These are phyloP conservation scores for Phenganax marumi DNA, from an alignment of 92 coral and sea anemone species.

Conservation along the genomic window DNA sequence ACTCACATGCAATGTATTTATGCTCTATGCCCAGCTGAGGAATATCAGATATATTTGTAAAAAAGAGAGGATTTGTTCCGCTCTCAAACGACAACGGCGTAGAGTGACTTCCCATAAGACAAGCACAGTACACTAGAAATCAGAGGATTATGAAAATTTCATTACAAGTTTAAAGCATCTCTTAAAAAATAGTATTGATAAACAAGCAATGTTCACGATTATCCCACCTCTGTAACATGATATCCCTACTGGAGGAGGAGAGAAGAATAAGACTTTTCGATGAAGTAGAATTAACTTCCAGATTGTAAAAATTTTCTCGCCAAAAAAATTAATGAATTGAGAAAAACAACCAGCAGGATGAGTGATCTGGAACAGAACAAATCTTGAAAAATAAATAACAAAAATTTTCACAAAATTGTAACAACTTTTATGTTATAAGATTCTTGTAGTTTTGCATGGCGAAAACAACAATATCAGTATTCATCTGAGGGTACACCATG, in stretches of 20 bases:
- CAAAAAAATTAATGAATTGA: slow-evolving; percentile 92
- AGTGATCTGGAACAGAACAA: slow-evolving; percentile 63
- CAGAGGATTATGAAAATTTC: not conserved
- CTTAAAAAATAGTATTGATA: not conserved
- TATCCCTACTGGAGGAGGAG: slow-evolving; percentile 97
- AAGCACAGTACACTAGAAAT: slow-evolving; percentile 88
- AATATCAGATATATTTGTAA: slow-evolving; percentile 92
- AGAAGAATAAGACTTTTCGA: slow-evolving; percentile 86
- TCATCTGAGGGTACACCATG: too few species aligned
- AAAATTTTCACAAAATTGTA: not conserved
- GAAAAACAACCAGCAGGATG: slow-evolving; percentile 99
- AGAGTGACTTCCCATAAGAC: slow-evolving; percentile 93
- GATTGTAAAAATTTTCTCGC: slow-evolving; percentile 82
- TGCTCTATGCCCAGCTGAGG: slow-evolving; percentile 78
- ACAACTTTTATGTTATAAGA: too few species aligned
- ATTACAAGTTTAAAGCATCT: not conserved
- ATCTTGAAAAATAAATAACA: not conserved
- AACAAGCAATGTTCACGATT: not conserved
- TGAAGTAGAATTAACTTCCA: slow-evolving; percentile 94
- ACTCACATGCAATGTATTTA: slow-evolving; percentile 98
- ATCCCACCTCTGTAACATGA: slow-evolving; percentile 93
- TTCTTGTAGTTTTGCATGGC: too few species aligned
- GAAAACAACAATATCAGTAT: too few species aligned
- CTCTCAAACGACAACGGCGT: slow-evolving; percentile 91
- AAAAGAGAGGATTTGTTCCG: slow-evolving; percentile 92